These are phyloP conservation scores for Odontomyia ornata DNA, from an alignment of 2,888 invertebrate genomes.

Conservation along the genomic window DNA sequence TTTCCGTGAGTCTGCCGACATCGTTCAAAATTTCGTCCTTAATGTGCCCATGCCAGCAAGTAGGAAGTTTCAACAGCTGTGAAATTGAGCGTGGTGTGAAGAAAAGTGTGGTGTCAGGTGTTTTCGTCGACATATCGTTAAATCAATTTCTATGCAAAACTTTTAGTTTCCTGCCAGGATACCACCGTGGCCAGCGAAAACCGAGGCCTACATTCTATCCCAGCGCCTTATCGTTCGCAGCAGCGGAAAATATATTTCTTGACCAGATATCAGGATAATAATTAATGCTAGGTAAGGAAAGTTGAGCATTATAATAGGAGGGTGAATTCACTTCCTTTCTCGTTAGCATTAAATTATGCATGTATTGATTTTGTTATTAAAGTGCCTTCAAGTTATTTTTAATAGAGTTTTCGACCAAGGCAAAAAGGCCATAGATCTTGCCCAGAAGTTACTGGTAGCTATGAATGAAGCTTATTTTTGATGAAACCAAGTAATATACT, in stretches of 20 bases:
- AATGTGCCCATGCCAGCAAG: background rate
- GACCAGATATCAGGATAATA: slow-evolving; percentile 18
- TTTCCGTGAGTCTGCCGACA: background rate
- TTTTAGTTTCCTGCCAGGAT: slow-evolving; percentile 1
- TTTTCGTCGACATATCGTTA: slow-evolving; percentile 48
- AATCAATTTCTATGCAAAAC: slow-evolving; percentile 45
- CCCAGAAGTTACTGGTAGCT: too few species aligned
- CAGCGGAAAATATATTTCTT: slow-evolving; percentile 19
- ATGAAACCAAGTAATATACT: background rate
- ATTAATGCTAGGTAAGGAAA: slow-evolving; percentile 9
- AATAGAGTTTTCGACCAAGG: too few species aligned
- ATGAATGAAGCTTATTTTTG: background rate
- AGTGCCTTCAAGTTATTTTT: too few species aligned
- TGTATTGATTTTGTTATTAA: slow-evolving; percentile 15
- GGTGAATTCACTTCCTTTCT: slow-evolving; percentile 3
- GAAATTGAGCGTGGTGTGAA: background rate
- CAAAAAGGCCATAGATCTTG: too few species aligned
- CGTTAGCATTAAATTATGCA: slow-evolving; percentile 17
- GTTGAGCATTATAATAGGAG: background rate
- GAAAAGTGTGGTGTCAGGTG: slow-evolving; percentile 37
- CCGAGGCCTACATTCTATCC: slow-evolving; percentile 3
- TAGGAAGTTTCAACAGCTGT: background rate
- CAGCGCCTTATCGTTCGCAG: background rate
- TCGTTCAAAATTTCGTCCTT: background rate
- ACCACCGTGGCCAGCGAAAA: background rate